Percentiles rank a stretch among this genome's conserved stretches.
phyloP scores from a whole-genome alignment of 2,113 vertebrate species.

The Entomyzon cyanotis region DNA sequence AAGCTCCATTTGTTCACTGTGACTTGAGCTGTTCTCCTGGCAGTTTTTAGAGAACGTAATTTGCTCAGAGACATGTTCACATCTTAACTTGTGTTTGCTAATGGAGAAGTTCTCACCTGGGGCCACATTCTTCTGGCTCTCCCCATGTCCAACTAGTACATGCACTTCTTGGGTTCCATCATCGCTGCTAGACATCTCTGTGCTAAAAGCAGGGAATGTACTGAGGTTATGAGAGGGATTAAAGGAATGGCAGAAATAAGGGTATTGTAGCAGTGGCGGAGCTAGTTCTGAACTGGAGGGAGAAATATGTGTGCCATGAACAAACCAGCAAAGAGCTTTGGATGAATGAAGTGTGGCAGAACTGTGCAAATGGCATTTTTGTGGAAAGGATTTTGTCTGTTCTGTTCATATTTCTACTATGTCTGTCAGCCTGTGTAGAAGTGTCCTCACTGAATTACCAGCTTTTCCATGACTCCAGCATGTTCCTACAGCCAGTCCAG shows the following conservation, averaged over 20 bases:
- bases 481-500: not conserved
- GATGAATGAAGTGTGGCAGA: not conserved
- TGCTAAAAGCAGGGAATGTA: not conserved
- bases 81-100: not conserved
- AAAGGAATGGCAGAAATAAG: not conserved
- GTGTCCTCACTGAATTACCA: not conserved
- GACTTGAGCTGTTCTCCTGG: not conserved
- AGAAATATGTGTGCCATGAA: not conserved
- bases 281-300: not conserved
- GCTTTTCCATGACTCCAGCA: not conserved
- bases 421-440: not conserved
- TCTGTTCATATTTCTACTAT: not conserved
- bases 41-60: not conserved
- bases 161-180: not conserved
- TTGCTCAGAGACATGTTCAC: not conserved
- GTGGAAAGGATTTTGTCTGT: not conserved
- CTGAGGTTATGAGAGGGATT: not conserved
- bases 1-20: not conserved
- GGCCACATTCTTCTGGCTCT: not conserved
- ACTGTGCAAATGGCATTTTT: not conserved
- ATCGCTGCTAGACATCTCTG: not conserved
- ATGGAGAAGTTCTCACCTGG: not conserved
- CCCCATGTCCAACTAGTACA: not conserved
- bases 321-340: not conserved
- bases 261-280: not conserved